Base-by-base conservation (phyloP, 2,113 vertebrate species). In the Campylorhamphus procurvoides region DNA sequence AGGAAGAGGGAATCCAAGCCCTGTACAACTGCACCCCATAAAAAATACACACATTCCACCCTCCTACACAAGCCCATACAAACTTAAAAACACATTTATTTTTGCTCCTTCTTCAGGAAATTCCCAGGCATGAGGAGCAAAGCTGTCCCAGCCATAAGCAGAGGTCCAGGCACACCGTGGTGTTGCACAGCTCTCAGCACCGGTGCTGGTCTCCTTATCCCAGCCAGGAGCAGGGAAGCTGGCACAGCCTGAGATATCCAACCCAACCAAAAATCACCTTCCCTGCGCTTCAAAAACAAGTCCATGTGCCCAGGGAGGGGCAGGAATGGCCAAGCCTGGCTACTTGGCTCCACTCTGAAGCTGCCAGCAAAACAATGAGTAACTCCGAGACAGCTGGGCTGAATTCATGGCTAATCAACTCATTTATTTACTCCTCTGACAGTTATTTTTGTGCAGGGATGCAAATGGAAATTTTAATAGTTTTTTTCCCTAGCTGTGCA, bases 121-220 rank as follows among this genome's bases (percentile, higher is more conserved):
- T 19, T 50, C 10, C 15, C 0, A 0, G 31, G 16, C 8, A 17
- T 1, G 1, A 37, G 53, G 12, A 59, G 28, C 2, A 4, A 59
- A 84, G 64, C 55, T 69, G 13, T 52, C 15, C 39, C 39, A 15
- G 35, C 24, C 14, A 31, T 40, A 46, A 55, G 84, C 5, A 14
- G 47, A 67, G 31, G 5, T 8, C 25, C 24, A 17, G 17, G 42
- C 0, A 3, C 28, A 11, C 53, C 2, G 0, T 20, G 23, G 47
- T 33, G 35, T 39, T 23, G n/a, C 25, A 7, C 2, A 3, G 35
- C 44, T 83, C 59, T 10, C 23, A 60, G 64, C 4, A 2, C 27
- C 6, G 6, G 12, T 2, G 5, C 52, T 39, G n/a, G 2, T 33
- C 62, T n/a, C 6, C 3, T 19, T 17, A 50, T 2, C 63, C 63